Evolutionary conservation across 2,113 vertebrate genomes (phyloP).

Genomic region (Apodemus speciosus): DNA sequence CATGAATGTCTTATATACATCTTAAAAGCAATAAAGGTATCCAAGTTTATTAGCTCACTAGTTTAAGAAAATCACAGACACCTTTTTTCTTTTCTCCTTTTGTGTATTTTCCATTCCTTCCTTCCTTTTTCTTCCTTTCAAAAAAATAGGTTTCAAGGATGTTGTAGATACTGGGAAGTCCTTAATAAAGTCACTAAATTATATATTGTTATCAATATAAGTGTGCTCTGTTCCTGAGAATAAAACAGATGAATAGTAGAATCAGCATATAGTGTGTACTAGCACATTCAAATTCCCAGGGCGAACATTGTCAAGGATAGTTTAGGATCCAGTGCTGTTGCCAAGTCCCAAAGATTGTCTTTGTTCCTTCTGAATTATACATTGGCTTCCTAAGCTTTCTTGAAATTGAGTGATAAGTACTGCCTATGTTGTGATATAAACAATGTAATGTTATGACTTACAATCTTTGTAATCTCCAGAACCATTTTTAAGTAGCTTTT

Average conservation of each 20-base stretch:
- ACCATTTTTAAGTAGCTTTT: background rate
- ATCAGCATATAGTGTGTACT: rapidly evolving
- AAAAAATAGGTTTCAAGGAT: background rate
- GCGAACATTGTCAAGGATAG: background rate
- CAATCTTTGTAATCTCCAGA: background rate
- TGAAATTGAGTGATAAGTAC: background rate
- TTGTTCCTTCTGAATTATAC: background rate
- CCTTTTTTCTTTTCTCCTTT: background rate
- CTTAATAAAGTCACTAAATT: constrained; percentile 6
- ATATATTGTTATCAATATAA: background rate
- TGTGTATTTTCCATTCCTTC: too few species aligned
- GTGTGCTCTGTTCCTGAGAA: background rate
- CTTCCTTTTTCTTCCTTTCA: background rate
- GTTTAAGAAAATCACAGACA: background rate
- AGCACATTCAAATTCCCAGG: background rate
- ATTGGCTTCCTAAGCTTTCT: background rate
- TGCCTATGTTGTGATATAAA: background rate
- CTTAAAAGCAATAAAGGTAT: constrained; percentile 30
- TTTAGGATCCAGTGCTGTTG: background rate
- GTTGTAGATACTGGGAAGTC: background rate
- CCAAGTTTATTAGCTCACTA: background rate
- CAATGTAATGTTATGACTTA: background rate
- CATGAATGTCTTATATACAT: constrained; percentile 36
- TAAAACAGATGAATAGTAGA: background rate
- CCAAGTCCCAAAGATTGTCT: background rate